Base-by-base conservation (phyloP, 2,888 invertebrate genomes). In the Agonopterix subpropinquella region DNA sequence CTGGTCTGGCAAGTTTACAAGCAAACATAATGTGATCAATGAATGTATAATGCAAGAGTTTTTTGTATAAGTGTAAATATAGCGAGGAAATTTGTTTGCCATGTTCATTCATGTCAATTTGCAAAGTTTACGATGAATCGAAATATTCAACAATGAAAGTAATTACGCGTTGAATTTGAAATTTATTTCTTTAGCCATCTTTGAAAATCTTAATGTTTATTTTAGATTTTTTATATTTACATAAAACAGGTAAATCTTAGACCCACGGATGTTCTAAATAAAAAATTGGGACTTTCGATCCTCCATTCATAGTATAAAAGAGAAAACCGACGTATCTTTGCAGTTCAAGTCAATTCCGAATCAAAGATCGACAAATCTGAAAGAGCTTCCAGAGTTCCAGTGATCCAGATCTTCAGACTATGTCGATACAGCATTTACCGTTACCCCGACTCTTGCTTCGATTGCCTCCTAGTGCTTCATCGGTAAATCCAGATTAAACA, bases 251-350 rank as follows among this genome's bases (percentile, higher is more conserved):
- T 28, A 28, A 28, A 7, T 28, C 28, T 28, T 28, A 28, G 28
- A 5, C 28, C 28, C 5, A 28, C 28, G 28, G 7, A 28, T 28
- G 28, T 28, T 28, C 48, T 47, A 59, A 56, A 46, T 55, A 59
- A 2, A 50, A 56, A 41, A 57, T 47, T 2, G 57, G 57, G 4
- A 59, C 47, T 50, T 59, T 55, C 41, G 44, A 57, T 2, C 10
- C 37, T 39, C 39, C 48, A 46, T 58, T 55, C 4, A 58, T 8
- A 8, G 51, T 46, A 42, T 8, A 58, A 18, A 45, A 56, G 51
- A 5, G 55, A 44, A 8, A 50, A 53, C 13, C 56, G n/a, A 50
- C 13, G 53, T 53, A n/a, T 37, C 43, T 9, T 18, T 35, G 36
- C 45, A 45, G 28, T 53, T 51, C 11, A 36, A 28, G 18, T 48